These are phyloP conservation scores for Cybosia mesomella DNA, from an alignment of 2,888 invertebrate genomes.

Conservation along the genomic window DNA sequence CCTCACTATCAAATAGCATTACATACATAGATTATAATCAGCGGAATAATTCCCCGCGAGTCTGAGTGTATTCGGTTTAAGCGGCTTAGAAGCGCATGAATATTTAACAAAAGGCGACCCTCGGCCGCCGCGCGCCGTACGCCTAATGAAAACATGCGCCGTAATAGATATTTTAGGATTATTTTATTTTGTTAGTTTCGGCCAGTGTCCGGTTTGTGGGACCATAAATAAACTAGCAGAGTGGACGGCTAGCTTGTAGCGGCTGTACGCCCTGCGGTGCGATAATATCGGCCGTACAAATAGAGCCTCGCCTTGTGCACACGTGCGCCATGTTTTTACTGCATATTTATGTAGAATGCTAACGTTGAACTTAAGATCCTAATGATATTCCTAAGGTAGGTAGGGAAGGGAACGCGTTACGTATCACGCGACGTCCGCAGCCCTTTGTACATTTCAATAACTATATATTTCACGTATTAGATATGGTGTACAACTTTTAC, in stretches of 20 bases:
- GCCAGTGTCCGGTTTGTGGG: slow-evolving; percentile 22
- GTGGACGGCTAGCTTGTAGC: background rate
- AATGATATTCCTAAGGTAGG: background rate
- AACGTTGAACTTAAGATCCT: background rate
- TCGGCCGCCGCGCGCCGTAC: slow-evolving; percentile 22
- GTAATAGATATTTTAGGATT: slow-evolving; percentile 44
- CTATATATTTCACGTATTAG: background rate
- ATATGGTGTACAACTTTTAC: background rate
- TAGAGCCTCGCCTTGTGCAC: no score
- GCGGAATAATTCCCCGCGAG: slow-evolving; percentile 31
- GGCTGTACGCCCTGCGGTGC: no score
- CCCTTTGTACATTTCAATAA: background rate
- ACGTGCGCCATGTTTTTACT: background rate
- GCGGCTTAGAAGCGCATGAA: slow-evolving; percentile 54
- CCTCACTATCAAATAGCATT: slow-evolving; percentile 16
- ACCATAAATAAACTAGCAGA: slow-evolving; percentile 27
- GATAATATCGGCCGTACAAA: no score
- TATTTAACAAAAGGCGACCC: slow-evolving; percentile 56
- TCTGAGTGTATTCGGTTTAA: slow-evolving; percentile 33
- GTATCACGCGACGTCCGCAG: background rate
- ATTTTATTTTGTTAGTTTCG: slow-evolving; percentile 45
- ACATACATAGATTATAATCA: slow-evolving; percentile 36
- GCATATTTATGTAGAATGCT: background rate
- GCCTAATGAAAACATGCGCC: slow-evolving; percentile 50
- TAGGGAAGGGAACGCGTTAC: background rate